Evolutionary conservation across 1,140 invertebrate genomes (phyloP).

Genomic region (Spodoptera frugiperda): DNA sequence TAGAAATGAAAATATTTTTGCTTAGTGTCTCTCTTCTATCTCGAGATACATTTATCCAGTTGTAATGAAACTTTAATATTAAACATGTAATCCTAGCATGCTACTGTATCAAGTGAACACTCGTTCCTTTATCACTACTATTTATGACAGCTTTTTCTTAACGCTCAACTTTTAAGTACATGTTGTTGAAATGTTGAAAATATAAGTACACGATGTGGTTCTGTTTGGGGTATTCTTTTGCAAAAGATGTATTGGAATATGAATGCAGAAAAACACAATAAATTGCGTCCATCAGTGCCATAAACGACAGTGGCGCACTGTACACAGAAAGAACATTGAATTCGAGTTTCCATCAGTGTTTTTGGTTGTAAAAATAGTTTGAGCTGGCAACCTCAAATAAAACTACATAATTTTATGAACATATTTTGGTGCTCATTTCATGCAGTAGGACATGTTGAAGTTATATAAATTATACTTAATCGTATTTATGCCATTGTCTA

Average conservation of each 20-base stretch:
- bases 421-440: constrained; percentile 61
- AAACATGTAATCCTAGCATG: constrained; percentile 48
- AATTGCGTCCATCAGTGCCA: not conserved
- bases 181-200: constrained; percentile 24
- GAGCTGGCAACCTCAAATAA: not conserved
- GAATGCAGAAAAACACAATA: no score
- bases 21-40: constrained; percentile 45
- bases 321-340: not conserved
- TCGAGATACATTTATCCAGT: constrained; percentile 42
- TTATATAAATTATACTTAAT: constrained; percentile 52
- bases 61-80: constrained; percentile 29
- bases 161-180: constrained; percentile 47
- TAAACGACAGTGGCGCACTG: constrained; percentile 8
- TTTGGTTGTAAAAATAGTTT: not conserved
- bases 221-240: constrained; percentile 1
- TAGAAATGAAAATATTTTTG: constrained; percentile 37
- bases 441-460: constrained; percentile 59
- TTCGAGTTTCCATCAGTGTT: not conserved
- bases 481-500: constrained; percentile 49
- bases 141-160: constrained; percentile 5
- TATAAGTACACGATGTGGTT: constrained; percentile 31
- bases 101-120: constrained; percentile 66
- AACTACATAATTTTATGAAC: constrained; percentile 36
- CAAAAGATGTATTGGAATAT: no score
- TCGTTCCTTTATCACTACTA: not conserved